These are phyloP conservation scores for Rotaria socialis DNA, from an alignment of 2,888 invertebrate genomes.

Conservation along the genomic window DNA sequence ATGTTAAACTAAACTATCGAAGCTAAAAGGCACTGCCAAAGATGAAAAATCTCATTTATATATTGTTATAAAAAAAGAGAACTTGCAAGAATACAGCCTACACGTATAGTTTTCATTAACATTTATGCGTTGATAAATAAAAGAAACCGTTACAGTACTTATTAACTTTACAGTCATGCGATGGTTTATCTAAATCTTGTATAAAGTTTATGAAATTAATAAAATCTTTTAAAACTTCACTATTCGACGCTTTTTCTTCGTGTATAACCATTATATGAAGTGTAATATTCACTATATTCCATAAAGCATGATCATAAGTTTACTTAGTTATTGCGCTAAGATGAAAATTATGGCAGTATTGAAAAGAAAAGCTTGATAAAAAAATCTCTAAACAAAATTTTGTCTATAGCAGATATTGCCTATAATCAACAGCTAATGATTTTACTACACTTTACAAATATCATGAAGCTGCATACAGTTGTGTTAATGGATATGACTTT, in stretches of 20 bases:
- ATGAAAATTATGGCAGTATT: conserved; percentile 64
- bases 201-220: too few species aligned
- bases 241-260: conserved; percentile 66
- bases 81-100: too few species aligned
- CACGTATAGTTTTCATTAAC: too few species aligned
- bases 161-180: too few species aligned
- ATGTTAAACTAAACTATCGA: conserved; percentile 35
- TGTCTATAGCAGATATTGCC: conserved; percentile 82
- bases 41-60: conserved; percentile 37
- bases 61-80: not conserved
- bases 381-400: not conserved
- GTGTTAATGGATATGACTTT: conserved; percentile 81
- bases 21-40: conserved; percentile 5
- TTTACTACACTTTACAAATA: conserved; percentile 79
- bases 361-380: conserved; percentile 65
- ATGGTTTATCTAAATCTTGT: too few species aligned
- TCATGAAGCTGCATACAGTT: conserved; percentile 87
- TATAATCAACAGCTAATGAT: conserved; percentile 95
- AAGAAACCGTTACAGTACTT: too few species aligned
- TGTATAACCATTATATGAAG: conserved; percentile 82
- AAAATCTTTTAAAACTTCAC: too few species aligned
- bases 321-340: not conserved
- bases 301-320: conserved; percentile 79
- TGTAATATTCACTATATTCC: conserved; percentile 84
- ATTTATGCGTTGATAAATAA: too few species aligned